A percentile compares a stretch with the other conserved stretches of the same genome.
These are phyloP conservation scores for Papilio machaon DNA, from an alignment of 1,140 invertebrate genomes.

Conservation along the genomic window DNA sequence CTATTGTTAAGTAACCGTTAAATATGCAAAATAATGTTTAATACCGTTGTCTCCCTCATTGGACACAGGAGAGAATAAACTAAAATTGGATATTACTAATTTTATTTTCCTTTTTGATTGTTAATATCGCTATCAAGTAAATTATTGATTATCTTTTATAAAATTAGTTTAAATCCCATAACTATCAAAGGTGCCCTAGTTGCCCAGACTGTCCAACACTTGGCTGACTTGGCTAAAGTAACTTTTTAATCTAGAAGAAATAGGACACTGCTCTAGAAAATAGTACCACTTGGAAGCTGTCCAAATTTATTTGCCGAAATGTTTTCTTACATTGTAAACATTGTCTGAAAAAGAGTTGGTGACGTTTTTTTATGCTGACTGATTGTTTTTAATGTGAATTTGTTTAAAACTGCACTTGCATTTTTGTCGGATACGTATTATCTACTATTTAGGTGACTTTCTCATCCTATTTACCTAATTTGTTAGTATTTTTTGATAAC, in stretches of 20 bases:
- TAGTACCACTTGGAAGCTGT: neutral
- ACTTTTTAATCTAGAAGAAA: slow-evolving; percentile 14
- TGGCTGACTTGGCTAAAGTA: slow-evolving; percentile 4
- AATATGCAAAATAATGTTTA: no score
- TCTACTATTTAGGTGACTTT: no score
- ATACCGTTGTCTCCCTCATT: no score
- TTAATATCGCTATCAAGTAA: no score
- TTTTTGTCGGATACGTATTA: no score
- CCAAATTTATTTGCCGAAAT: neutral
- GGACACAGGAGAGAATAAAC: no score
- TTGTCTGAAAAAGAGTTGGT: neutral
- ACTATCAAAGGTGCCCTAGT: neutral
- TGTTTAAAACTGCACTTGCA: no score
- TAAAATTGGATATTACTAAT: no score
- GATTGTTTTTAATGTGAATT: no score
- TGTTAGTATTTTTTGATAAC: neutral
- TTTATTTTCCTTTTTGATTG: no score
- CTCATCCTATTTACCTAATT: neutral
- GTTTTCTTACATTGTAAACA: slow-evolving; percentile 11
- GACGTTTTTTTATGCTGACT: neutral
- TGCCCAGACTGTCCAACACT: neutral
- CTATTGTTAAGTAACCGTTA: no score
- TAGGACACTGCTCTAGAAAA: slow-evolving; percentile 10
- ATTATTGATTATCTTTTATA: neutral
- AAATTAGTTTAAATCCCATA: neutral